phyloP scores from a whole-genome alignment of 2,797 vertebrate genomes.

The Helicolenus hilgendorfi region DNA sequence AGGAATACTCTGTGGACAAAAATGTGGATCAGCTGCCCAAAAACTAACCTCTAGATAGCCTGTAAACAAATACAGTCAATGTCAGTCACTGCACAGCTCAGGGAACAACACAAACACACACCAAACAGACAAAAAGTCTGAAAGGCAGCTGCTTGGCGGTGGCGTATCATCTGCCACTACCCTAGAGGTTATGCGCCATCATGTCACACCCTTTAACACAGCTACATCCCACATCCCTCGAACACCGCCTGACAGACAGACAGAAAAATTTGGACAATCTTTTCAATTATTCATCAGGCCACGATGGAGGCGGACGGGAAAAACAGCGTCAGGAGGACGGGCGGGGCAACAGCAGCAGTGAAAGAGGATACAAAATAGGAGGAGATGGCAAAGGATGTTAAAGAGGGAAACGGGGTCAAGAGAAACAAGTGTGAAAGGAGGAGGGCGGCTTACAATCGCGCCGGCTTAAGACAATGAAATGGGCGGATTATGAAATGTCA shows the following conservation, averaged over 20 bases:
- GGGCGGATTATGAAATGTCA: slow-evolving; percentile 60
- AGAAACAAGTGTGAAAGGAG: slow-evolving; percentile 28
- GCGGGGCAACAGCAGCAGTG: background rate
- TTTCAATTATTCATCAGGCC: slow-evolving; percentile 37
- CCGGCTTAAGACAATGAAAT: slow-evolving; percentile 65
- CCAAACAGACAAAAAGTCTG: background rate
- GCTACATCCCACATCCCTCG: background rate
- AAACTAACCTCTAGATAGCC: slow-evolving; percentile 54
- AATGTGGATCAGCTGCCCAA: slow-evolving; percentile 13
- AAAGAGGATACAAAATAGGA: background rate
- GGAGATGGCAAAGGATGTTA: background rate
- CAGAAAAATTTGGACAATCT: background rate
- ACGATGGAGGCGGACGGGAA: background rate
- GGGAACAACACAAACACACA: background rate
- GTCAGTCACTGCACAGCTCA: background rate
- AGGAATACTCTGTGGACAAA: slow-evolving; percentile 8
- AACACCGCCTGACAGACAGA: slow-evolving; percentile 1
- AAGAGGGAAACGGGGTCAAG: slow-evolving; percentile 34
- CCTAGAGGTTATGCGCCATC: background rate
- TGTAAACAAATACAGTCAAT: slow-evolving; percentile 19
- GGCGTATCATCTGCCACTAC: slow-evolving; percentile 6
- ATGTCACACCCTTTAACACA: background rate
- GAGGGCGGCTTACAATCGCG: background rate
- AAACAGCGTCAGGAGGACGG: background rate
- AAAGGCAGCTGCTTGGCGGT: slow-evolving; percentile 18